These are phyloP conservation scores for Protomyctophum bolini DNA, from an alignment of 2,113 vertebrate genomes.

Conservation along the genomic window DNA sequence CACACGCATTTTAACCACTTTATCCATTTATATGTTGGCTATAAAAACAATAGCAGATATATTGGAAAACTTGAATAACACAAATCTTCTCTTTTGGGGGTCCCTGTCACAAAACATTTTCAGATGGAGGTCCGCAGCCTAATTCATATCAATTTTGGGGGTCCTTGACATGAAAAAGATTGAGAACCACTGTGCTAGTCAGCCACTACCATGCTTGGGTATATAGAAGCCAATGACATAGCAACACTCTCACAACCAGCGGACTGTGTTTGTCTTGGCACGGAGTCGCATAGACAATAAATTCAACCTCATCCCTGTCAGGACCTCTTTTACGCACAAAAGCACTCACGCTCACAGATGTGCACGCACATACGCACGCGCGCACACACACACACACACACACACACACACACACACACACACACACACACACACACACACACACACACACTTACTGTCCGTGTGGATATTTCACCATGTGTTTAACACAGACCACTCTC, in stretches of 20 bases:
- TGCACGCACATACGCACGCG: not conserved
- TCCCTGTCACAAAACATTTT: too few species aligned
- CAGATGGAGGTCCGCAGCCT: too few species aligned
- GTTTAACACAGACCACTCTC: conserved; percentile 27
- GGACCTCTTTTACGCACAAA: conserved; percentile 16
- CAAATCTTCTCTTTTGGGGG: too few species aligned
- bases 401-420: not conserved
- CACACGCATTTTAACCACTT: too few species aligned
- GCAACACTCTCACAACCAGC: conserved; percentile 36
- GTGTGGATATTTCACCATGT: conserved; percentile 25
- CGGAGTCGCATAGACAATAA: conserved; percentile 17
- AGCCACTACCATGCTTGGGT: conserved; percentile 24
- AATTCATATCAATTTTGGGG: too few species aligned
- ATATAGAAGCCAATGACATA: conserved; percentile 44
- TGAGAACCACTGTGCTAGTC: too few species aligned
- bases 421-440: not conserved
- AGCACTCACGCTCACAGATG: not conserved
- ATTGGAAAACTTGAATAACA: too few species aligned
- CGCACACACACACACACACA: not conserved
- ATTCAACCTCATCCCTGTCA: conserved; percentile 10
- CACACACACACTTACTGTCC: conserved; percentile 20
- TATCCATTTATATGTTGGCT: too few species aligned
- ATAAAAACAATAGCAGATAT: too few species aligned
- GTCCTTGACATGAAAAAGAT: too few species aligned
- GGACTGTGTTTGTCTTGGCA: conserved; percentile 45